phyloP scores from a whole-genome alignment of 1,140 invertebrate genomes.

The Bombus affinis region DNA sequence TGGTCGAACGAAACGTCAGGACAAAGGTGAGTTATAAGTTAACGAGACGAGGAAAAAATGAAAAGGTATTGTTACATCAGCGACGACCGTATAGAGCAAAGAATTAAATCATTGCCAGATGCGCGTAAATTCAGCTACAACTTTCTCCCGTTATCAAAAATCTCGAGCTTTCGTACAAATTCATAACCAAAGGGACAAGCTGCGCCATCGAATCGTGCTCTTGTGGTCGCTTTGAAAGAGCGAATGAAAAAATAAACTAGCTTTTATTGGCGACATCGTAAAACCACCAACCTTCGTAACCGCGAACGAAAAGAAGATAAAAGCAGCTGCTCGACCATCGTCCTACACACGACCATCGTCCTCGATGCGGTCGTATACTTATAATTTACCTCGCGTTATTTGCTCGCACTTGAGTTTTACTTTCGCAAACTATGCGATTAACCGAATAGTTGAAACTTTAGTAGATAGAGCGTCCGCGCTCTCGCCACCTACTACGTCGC shows the following conservation, averaged over 20 bases:
- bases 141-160: neutral
- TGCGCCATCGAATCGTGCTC: slow-evolving; percentile 10
- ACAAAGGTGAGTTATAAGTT: too few species aligned
- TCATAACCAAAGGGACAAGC: slow-evolving; percentile 2
- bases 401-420: neutral
- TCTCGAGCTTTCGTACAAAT: neutral
- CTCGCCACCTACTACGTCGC: neutral
- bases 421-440: slow-evolving; percentile 35
- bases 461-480: neutral
- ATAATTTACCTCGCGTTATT: neutral
- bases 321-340: slow-evolving; percentile 38
- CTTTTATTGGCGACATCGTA: slow-evolving; percentile 54
- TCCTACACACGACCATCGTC: slow-evolving; percentile 15
- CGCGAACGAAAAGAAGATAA: slow-evolving; percentile 50
- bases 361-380: slow-evolving; percentile 8
- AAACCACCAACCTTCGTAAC: slow-evolving; percentile 20
- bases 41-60: too few species aligned
- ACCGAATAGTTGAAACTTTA: slow-evolving; percentile 24
- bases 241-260: slow-evolving; percentile 50
- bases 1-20: too few species aligned
- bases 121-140: neutral
- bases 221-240: neutral
- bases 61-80: too few species aligned
- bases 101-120: too few species aligned
- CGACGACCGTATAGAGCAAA: too few species aligned